phyloP scores from a whole-genome alignment of 1,140 invertebrate genomes.

The Zophobas atratus region DNA sequence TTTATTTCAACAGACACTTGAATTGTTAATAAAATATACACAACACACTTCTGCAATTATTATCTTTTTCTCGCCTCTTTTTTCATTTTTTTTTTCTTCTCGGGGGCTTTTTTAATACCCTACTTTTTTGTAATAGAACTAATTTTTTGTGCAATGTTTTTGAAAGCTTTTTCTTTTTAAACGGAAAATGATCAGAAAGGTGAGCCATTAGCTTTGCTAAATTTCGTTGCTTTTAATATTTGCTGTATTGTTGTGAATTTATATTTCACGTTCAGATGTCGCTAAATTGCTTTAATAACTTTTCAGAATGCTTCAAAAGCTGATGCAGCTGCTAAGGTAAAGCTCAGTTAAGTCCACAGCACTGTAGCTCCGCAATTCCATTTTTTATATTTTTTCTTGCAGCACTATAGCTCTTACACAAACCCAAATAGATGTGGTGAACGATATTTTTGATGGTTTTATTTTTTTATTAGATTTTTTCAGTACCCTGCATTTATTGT shows the following conservation, averaged over 20 bases:
- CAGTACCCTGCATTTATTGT: constrained; percentile 12
- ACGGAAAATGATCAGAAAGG: constrained; percentile 47
- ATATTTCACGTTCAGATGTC: constrained; percentile 25
- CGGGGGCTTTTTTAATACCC: constrained; percentile 27
- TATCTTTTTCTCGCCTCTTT: constrained; percentile 52
- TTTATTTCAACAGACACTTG: constrained; percentile 15
- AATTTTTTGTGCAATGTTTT: constrained; percentile 35
- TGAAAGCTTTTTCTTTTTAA: constrained; percentile 47
- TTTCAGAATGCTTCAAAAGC: constrained; percentile 54
- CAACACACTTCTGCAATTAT: constrained; percentile 35
- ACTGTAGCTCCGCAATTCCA: constrained; percentile 13
- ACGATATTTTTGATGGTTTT: constrained; percentile 12
- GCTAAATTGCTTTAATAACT: constrained; percentile 54
- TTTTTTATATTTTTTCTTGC: constrained; percentile 18
- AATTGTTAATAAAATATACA: constrained; percentile 38
- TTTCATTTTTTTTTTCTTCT: constrained; percentile 51
- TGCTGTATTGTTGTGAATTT: constrained; percentile 15
- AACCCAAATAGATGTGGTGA: constrained; percentile 14
- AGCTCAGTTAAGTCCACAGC: constrained; percentile 17
- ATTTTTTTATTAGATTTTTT: constrained; percentile 16
- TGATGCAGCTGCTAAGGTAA: constrained; percentile 51
- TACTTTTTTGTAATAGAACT: constrained; percentile 16
- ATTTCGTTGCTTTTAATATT: constrained; percentile 44
- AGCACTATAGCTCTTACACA: constrained; percentile 27
- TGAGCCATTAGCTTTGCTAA: constrained; percentile 54